phyloP scores from a whole-genome alignment of 2,113 vertebrate genomes.

The Tursiops truncatus region DNA sequence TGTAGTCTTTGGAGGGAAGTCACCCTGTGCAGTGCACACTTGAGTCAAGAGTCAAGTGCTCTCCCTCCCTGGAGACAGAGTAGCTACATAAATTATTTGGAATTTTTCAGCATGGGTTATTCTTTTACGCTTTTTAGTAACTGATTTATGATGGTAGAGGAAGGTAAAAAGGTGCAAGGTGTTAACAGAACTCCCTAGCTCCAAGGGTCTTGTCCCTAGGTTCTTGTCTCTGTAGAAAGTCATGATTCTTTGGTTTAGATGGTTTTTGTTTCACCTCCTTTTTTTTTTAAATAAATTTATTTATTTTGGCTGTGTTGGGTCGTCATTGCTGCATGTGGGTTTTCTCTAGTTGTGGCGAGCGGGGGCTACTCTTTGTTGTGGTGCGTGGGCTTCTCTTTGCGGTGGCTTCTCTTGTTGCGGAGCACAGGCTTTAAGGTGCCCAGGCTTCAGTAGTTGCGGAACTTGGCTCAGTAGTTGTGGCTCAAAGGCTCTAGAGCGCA shows the following conservation, averaged over 20 bases:
- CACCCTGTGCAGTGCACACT: neutral
- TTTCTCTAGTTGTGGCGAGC: too few relatives aligned
- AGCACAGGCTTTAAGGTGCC: too few relatives aligned
- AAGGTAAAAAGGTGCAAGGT: accelerated
- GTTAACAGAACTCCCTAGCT: neutral
- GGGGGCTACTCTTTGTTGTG: too few relatives aligned
- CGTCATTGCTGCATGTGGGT: too few relatives aligned
- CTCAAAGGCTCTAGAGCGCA: too few relatives aligned
- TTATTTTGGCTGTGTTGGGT: too few relatives aligned
- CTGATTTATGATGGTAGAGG: neutral
- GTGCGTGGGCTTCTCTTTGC: too few relatives aligned
- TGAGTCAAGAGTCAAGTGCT: neutral
- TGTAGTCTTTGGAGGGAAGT: neutral
- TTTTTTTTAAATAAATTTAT: neutral
- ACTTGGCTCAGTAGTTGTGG: too few relatives aligned
- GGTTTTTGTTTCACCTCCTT: conserved; percentile 1
- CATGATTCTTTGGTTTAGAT: neutral
- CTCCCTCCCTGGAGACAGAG: neutral
- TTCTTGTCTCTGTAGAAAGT: neutral
- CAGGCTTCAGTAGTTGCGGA: too few relatives aligned
- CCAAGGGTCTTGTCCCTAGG: neutral
- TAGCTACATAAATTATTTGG: neutral
- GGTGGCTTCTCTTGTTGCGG: too few relatives aligned
- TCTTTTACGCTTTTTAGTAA: neutral
- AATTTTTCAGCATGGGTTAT: neutral